phyloP scores from a whole-genome alignment of 2,797 vertebrate genomes.

The Sebastes steindachneri region DNA sequence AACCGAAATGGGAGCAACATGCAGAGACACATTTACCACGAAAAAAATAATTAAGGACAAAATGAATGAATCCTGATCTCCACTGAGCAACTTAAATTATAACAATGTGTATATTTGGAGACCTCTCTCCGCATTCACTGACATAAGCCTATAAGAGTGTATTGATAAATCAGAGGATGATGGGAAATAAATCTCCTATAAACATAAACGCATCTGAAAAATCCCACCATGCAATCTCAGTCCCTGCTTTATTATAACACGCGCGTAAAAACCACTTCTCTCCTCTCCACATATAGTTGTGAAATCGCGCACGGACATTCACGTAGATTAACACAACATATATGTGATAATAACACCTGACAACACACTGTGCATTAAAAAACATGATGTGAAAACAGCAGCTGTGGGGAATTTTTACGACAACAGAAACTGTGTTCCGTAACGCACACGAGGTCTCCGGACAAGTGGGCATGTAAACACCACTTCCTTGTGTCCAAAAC shows the following conservation, averaged over 20 bases:
- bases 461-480: conserved; percentile 59
- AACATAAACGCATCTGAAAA: not conserved
- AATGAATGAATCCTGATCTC: not conserved
- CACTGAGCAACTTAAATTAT: not conserved
- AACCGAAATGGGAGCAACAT: conserved; percentile 17
- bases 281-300: not conserved
- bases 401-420: not conserved
- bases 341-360: not conserved
- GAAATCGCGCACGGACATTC: not conserved
- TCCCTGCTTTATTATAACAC: not conserved
- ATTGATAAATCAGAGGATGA: not conserved
- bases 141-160: not conserved
- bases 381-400: not conserved
- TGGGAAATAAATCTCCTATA: not conserved
- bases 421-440: conserved; percentile 4
- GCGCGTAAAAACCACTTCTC: conserved; percentile 51
- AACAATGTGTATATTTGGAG: not conserved
- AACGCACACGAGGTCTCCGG: conserved; percentile 64
- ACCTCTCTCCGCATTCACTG: conserved; percentile 10
- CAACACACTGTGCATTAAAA: not conserved
- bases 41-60: conserved; percentile 6
- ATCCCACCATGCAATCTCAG: not conserved
- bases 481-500: conserved; percentile 44
- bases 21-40: not conserved
- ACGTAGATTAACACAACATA: not conserved